Conservation (phyloP, 2,888 invertebrate species). For the Sesia bembeciformis region DNA sequence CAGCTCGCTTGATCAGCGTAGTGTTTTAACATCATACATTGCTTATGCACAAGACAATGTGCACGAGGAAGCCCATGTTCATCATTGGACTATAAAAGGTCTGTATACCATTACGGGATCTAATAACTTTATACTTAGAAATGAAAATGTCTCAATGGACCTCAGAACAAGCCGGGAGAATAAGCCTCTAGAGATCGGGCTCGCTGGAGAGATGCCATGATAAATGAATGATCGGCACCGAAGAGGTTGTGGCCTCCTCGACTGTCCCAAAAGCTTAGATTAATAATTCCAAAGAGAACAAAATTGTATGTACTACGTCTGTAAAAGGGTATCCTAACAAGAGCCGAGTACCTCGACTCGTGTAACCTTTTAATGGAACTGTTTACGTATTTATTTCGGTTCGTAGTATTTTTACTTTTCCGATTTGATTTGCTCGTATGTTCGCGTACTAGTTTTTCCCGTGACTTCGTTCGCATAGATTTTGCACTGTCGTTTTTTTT, state of each 20-base stretch:
- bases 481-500: too few relatives aligned
- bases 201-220: slow-evolving; percentile 29
- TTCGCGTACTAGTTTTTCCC: too few relatives aligned
- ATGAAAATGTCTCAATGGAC: background rate
- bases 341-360: background rate
- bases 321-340: background rate
- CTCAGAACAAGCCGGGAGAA: slow-evolving; percentile 6
- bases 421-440: background rate
- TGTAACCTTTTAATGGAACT: background rate
- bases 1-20: too few relatives aligned
- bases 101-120: too few relatives aligned
- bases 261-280: slow-evolving; percentile 47
- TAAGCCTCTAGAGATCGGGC: slow-evolving; percentile 16
- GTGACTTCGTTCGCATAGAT: too few relatives aligned
- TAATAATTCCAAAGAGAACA: slow-evolving; percentile 32
- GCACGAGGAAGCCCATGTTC: too few relatives aligned
- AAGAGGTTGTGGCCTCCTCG: slow-evolving; percentile 34
- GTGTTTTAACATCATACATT: too few relatives aligned
- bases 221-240: slow-evolving; percentile 40
- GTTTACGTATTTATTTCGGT: background rate
- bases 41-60: too few relatives aligned
- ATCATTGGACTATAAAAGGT: too few relatives aligned
- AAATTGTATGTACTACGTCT: slow-evolving; percentile 1
- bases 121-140: too few relatives aligned
- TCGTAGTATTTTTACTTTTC: background rate